Percentiles rank a stretch among this genome's conserved stretches.
These are phyloP conservation scores for Didymodactylos carnosus DNA, from an alignment of 2,888 invertebrate species.

Conservation along the genomic window DNA sequence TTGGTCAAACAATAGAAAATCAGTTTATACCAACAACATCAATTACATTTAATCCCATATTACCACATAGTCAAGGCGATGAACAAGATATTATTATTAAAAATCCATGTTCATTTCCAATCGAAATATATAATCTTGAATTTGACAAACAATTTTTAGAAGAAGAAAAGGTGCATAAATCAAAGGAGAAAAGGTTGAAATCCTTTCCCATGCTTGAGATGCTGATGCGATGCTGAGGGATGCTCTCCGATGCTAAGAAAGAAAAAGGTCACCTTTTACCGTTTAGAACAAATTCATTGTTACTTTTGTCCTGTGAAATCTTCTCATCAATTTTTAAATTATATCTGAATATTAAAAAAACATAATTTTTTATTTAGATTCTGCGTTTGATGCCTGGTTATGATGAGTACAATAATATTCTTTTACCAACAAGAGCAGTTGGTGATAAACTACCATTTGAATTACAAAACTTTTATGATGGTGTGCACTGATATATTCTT, in stretches of 20 bases:
- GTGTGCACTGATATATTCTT: slow-evolving; percentile 19
- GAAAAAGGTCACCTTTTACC: too few species aligned
- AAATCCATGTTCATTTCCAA: slow-evolving; percentile 46
- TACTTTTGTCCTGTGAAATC: too few species aligned
- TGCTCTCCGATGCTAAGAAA: too few species aligned
- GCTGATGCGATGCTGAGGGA: slow-evolving; percentile 10
- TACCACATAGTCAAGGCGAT: slow-evolving; percentile 45
- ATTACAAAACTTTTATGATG: slow-evolving; percentile 32
- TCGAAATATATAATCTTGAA: slow-evolving; percentile 50
- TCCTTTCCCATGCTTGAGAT: neutral
- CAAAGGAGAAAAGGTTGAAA: too few species aligned
- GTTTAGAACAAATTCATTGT: too few species aligned
- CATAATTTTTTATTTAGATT: slow-evolving; percentile 23
- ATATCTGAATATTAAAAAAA: neutral
- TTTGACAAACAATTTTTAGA: slow-evolving; percentile 39
- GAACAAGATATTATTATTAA: slow-evolving; percentile 43
- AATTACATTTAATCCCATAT: slow-evolving; percentile 44
- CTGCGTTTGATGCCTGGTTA: slow-evolving; percentile 33
- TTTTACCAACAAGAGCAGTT: slow-evolving; percentile 29
- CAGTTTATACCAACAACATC: slow-evolving; percentile 18
- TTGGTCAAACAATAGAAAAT: slow-evolving; percentile 19
- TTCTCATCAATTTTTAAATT: neutral
- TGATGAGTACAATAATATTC: slow-evolving; percentile 32
- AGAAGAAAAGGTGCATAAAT: slow-evolving; percentile 30
- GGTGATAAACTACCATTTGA: slow-evolving; percentile 34